Evolutionary conservation across 2,888 invertebrate genomes (phyloP).

Genomic region (Diaphora mendica): DNA sequence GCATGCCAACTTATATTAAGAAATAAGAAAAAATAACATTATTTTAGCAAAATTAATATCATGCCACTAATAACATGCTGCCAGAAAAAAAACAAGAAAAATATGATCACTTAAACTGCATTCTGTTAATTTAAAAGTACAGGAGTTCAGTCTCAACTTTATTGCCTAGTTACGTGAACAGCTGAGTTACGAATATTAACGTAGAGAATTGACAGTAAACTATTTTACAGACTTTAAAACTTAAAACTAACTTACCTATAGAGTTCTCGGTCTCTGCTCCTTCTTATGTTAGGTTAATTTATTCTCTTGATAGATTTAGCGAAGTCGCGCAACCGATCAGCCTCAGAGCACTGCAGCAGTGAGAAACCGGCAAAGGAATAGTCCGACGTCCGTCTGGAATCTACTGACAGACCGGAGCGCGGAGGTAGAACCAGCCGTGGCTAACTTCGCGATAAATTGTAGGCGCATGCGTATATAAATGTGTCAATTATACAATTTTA

Average conservation of each 20-base stretch:
- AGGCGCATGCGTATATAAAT: conserved; percentile 73
- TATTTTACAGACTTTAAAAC: conserved; percentile 8
- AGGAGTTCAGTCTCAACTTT: conserved; percentile 51
- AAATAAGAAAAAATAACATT: conserved; percentile 56
- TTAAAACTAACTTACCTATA: conserved; percentile 37
- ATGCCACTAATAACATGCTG: conserved; percentile 27
- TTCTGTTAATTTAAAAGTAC: conserved; percentile 37
- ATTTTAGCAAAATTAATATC: conserved; percentile 50
- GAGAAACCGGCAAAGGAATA: conserved; percentile 48
- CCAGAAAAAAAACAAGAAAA: conserved; percentile 14
- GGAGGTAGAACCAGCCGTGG: conserved; percentile 43
- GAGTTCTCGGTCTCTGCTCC: conserved; percentile 19
- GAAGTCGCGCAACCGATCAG: conserved; percentile 26
- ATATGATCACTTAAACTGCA: conserved; percentile 18
- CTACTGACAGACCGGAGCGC: conserved; percentile 31
- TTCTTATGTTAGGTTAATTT: conserved; percentile 18
- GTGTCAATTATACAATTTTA: conserved; percentile 72
- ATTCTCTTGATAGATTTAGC: conserved; percentile 20
- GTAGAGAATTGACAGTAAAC: conserved; percentile 17
- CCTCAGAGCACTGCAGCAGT: conserved; percentile 42
- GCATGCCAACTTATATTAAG: conserved; percentile 84
- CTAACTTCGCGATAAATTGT: conserved; percentile 68
- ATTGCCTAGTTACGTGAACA: conserved; percentile 52
- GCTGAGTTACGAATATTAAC: conserved; percentile 42
- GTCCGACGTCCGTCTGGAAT: conserved; percentile 35